Conservation (phyloP, 2,113 vertebrate genomes). For the Hassar affinis region DNA sequence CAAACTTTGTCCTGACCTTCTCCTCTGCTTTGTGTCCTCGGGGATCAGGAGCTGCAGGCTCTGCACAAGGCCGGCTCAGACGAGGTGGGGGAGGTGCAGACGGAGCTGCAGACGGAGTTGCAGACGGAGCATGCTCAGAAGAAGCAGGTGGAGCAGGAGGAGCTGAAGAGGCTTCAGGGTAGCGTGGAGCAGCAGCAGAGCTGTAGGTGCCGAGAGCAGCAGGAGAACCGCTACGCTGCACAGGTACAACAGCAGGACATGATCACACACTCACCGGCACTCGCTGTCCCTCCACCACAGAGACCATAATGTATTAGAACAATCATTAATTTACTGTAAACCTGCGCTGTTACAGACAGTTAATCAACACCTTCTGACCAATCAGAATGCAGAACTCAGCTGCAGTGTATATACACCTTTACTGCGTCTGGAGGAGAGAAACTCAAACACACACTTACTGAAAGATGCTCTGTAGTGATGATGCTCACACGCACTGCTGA, state of each 20-base stretch:
- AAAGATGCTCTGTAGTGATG: no score
- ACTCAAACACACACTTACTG: no score
- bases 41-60: constrained; percentile 80
- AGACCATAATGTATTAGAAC: no score
- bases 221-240: constrained; percentile 80
- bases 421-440: no score
- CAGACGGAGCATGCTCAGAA: constrained; percentile 78
- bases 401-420: no score
- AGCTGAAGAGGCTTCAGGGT: constrained; percentile 79
- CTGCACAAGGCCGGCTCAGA: constrained; percentile 74
- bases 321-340: no score
- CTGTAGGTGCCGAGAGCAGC: constrained; percentile 75
- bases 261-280: background rate
- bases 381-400: no score
- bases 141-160: constrained; percentile 80
- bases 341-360: no score
- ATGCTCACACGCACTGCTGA: no score
- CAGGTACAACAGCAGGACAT: constrained; percentile 69
- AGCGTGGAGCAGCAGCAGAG: constrained; percentile 80
- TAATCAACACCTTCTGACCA: no score
- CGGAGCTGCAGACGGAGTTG: no score
- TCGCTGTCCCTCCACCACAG: no score
- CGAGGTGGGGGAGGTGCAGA: constrained; percentile 78
- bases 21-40: constrained; percentile 14
- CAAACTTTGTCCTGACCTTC: constrained; percentile 26